Conservation (phyloP, 2,797 vertebrate species). For the Megalops cyprinoides region DNA sequence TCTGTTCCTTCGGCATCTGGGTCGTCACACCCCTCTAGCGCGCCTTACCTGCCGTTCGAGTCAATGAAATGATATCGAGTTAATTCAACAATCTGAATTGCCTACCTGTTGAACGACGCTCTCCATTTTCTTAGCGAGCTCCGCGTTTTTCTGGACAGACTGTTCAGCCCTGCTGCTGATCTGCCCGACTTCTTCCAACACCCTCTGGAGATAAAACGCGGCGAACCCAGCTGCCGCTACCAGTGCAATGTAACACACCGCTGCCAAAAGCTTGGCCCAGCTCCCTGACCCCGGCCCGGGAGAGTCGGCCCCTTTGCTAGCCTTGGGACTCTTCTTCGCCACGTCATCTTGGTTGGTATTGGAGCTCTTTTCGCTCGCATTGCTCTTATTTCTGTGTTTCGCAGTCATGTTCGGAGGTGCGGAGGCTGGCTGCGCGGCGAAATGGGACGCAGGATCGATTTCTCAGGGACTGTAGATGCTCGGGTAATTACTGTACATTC, state of each 20-base stretch:
- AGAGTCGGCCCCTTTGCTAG: slow-evolving; percentile 48
- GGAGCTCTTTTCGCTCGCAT: slow-evolving; percentile 55
- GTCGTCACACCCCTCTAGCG: background rate
- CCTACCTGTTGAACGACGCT: slow-evolving; percentile 72
- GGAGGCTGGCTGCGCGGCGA: background rate
- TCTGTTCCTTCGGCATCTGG: background rate
- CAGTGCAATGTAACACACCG: slow-evolving; percentile 63
- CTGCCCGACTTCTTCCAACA: slow-evolving; percentile 63
- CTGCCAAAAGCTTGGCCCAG: slow-evolving; percentile 48
- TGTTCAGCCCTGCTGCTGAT: slow-evolving; percentile 53
- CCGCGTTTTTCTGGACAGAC: slow-evolving; percentile 50
- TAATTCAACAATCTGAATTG: background rate
- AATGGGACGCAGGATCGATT: background rate
- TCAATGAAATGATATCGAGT: background rate
- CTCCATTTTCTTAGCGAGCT: slow-evolving; percentile 61
- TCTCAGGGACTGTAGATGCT: slow-evolving; percentile 27
- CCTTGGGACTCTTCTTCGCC: slow-evolving; percentile 63
- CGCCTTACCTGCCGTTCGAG: background rate
- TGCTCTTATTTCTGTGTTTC: slow-evolving; percentile 70
- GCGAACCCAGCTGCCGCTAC: slow-evolving; percentile 63
- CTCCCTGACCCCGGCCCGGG: slow-evolving; percentile 44
- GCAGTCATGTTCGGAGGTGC: slow-evolving; percentile 61
- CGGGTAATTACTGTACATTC: slow-evolving; percentile 50
- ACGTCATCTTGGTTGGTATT: slow-evolving; percentile 58
- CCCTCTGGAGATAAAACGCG: slow-evolving; percentile 68